phyloP scores from a whole-genome alignment of 2,113 vertebrate species.

The Halichoerus grypus region DNA sequence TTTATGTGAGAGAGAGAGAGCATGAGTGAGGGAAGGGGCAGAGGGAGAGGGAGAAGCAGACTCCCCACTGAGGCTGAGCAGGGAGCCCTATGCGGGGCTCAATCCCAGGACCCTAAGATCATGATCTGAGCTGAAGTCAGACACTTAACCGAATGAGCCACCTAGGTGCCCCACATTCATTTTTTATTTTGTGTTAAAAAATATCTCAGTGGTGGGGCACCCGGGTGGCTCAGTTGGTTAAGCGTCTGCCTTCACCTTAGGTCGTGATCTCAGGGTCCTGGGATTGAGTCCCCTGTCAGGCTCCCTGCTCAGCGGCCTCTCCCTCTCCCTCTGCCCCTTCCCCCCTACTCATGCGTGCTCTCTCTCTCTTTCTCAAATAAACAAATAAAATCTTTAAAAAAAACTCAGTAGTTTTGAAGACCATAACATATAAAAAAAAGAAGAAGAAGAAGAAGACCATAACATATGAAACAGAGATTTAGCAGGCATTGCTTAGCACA shows the following conservation, averaged over 20 bases:
- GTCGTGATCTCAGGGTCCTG: not conserved
- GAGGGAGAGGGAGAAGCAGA: not conserved
- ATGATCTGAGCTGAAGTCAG: not conserved
- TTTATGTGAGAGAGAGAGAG: not conserved
- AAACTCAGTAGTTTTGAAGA: not conserved
- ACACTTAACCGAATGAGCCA: not conserved
- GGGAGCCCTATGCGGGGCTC: not conserved
- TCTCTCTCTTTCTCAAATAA: not conserved
- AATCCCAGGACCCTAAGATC: not conserved
- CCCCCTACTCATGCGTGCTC: not conserved
- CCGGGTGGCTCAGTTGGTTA: not conserved
- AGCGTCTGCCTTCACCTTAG: not conserved
- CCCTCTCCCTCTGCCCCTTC: not conserved
- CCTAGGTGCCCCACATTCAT: not conserved
- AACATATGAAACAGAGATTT: not conserved
- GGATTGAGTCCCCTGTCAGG: not conserved
- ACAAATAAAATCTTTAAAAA: not conserved
- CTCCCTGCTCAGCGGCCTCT: not conserved
- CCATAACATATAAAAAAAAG: not conserved
- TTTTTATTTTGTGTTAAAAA: not conserved
- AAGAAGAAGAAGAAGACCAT: not conserved
- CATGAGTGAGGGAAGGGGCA: not conserved
- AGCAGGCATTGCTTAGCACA: not conserved
- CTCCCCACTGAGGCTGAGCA: not conserved
- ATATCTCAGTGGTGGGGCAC: not conserved